These are phyloP conservation scores for Perizoma affinitatum DNA, from an alignment of 2,888 invertebrate genomes.

Conservation along the genomic window DNA sequence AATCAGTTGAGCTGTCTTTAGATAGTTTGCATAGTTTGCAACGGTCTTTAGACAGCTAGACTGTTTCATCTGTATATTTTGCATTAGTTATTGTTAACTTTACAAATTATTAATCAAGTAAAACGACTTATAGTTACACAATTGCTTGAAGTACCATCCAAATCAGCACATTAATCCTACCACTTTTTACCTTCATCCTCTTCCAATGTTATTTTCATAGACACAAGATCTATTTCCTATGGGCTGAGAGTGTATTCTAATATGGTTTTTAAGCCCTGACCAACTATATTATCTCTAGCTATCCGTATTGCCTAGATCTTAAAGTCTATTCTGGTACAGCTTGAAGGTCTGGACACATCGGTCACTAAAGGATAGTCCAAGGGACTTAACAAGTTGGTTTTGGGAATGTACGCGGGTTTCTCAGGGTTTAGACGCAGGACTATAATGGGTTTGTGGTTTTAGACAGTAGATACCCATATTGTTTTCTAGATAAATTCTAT, in stretches of 20 bases:
- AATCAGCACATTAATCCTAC: conserved; percentile 33
- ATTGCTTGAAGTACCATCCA: conserved; percentile 26
- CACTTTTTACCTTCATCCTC: not conserved
- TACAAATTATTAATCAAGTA: conserved; percentile 19
- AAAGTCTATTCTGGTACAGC: conserved; percentile 1
- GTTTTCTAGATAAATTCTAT: too few species aligned
- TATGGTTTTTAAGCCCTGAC: not conserved
- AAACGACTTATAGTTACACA: conserved; percentile 23
- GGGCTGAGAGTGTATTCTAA: not conserved
- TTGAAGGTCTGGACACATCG: conserved; percentile 3
- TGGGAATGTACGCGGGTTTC: conserved; percentile 53
- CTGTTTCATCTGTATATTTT: too few species aligned
- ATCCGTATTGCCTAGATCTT: not conserved
- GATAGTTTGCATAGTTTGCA: too few species aligned
- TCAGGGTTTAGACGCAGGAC: conserved; percentile 39
- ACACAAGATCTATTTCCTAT: conserved; percentile 6
- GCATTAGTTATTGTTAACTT: not conserved
- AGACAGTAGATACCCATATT: not conserved
- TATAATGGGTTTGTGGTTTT: conserved; percentile 21
- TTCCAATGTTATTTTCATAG: not conserved
- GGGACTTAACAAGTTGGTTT: conserved; percentile 40
- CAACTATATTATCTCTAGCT: not conserved
- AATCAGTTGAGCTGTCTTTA: too few species aligned
- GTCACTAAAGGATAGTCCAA: conserved; percentile 22
- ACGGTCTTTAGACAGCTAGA: too few species aligned